Evolutionary conservation across 2,888 invertebrate genomes (phyloP).

Genomic region (Sclerodermus sp.): DNA sequence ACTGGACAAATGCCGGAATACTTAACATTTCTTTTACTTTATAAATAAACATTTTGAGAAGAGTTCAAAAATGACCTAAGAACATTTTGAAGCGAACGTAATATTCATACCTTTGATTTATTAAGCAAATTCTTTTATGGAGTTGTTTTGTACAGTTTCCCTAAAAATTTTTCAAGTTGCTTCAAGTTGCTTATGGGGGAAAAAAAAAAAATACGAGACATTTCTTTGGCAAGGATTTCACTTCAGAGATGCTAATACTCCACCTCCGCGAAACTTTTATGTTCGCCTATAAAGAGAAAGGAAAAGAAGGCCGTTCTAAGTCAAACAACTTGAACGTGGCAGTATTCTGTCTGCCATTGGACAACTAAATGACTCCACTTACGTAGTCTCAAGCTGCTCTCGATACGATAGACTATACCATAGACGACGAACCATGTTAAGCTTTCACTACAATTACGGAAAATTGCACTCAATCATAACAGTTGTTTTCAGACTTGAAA

Average conservation of each 20-base stretch:
- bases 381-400: constrained; percentile 21
- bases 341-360: constrained; percentile 43
- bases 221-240: too few relatives aligned
- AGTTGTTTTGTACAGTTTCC: too few relatives aligned
- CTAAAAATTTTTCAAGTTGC: too few relatives aligned
- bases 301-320: constrained; percentile 16
- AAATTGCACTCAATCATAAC: constrained; percentile 50
- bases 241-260: constrained; percentile 1
- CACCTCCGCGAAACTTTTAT: constrained; percentile 1
- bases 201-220: too few relatives aligned
- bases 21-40: too few relatives aligned
- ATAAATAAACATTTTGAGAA: too few relatives aligned
- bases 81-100: neutral
- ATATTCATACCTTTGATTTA: neutral
- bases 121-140: too few relatives aligned
- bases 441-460: constrained; percentile 55
- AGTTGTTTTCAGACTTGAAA: constrained; percentile 36
- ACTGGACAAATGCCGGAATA: too few relatives aligned
- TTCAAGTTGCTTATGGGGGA: too few relatives aligned
- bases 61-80: neutral
- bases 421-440: constrained; percentile 23
- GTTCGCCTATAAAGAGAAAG: neutral
- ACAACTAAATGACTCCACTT: constrained; percentile 52
- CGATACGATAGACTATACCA: neutral
- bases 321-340: constrained; percentile 23